A percentile compares a stretch with the other conserved stretches of the same genome.
Evolutionary conservation across 2,797 vertebrate genomes (phyloP).

Genomic region (Sus cebifrons): DNA sequence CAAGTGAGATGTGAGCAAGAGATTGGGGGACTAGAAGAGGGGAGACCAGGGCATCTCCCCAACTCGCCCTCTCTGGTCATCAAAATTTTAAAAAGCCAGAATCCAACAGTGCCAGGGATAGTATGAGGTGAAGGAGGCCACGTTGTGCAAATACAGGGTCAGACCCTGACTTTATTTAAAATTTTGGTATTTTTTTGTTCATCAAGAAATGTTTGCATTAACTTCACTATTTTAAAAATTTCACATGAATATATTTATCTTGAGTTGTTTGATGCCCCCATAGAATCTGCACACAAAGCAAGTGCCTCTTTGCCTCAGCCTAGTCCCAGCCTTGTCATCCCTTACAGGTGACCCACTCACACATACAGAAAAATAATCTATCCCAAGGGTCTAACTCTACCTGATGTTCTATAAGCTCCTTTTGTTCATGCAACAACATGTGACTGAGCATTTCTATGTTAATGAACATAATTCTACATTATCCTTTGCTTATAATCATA

Average conservation of each 20-base stretch:
- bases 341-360: rapidly evolving
- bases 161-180: not conserved
- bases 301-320: not conserved
- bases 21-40: not conserved
- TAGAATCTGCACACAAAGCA: not conserved
- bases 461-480: not conserved
- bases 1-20: not conserved
- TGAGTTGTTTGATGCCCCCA: not conserved
- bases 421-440: not conserved
- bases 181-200: not conserved
- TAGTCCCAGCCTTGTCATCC: not conserved
- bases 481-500: not conserved
- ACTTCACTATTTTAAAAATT: not conserved
- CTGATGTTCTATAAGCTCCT: not conserved
- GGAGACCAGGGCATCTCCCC: not conserved
- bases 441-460: not conserved
- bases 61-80: not conserved
- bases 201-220: not conserved
- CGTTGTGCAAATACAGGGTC: not conserved
- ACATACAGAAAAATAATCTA: not conserved
- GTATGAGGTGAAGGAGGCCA: not conserved
- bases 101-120: not conserved
- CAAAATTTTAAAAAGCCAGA: not conserved
- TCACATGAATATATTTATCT: not conserved
- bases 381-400: not conserved